Evolutionary conservation across 2,888 invertebrate genomes (phyloP), one percentile per base, ranked within the genome.

Genomic region (Himalopsyche japonica): DNA sequence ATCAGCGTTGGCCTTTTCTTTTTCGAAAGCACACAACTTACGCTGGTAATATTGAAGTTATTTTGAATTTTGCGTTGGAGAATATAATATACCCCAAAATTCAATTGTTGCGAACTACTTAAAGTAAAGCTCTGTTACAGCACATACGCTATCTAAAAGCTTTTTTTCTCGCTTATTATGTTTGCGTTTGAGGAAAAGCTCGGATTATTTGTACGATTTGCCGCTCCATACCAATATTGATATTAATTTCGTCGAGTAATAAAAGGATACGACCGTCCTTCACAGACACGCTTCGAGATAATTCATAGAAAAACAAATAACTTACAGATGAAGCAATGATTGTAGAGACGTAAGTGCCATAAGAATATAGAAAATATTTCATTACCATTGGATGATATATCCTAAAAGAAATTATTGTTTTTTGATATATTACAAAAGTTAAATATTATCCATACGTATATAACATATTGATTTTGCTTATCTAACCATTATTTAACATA

Each of bases 161-260:
- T 57, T 81, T n/a, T n/a, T 64, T 64, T 27, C 20, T 43, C 64
- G 48, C 43, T 81, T 57, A 81, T 81, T 81, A 81, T 81, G 81
- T 81, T 81, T 57, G 70, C 81, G 70, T 64, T 81, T 34, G 57
- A 24, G 81, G 81, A 64, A 81, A 37, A 81, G 70, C 64, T 32
- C 24, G 70, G 64, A 32, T 81, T 81, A 34, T 81, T 70, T 70
- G 79, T 81, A 30, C 30, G 64, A 30, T 79, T 64, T 32, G 7
- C 18, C 20, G 57, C 80, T 57, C 27, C 24, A n/a, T 57, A 57
- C 20, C 57, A 57, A 57, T 57, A 57, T 57, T 57, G 24, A 57
- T 57, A 57, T 57, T 57, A 57, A 57, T 57, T 57, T 57, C 57
- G 57, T 57, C 20, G 20, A 57, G 57, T 57, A 57, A 24, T 57